A percentile compares a stretch with the other conserved stretches of the same genome.
Conservation (phyloP, 2,797 vertebrate genomes). For the Polyboroides typus region DNA sequence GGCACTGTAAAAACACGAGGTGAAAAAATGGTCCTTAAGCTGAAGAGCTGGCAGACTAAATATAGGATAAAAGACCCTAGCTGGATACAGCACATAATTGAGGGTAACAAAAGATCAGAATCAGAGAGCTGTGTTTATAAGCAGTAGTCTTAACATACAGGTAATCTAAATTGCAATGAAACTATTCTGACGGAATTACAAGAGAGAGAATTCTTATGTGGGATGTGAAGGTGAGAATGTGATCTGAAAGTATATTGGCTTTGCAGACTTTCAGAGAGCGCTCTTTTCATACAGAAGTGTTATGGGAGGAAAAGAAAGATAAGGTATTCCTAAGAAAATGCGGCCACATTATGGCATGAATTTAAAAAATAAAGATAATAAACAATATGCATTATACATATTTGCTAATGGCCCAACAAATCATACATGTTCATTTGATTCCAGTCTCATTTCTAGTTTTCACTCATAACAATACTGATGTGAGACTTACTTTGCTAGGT, state of each 20-base stretch:
- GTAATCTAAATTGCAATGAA: not conserved
- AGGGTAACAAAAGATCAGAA: not conserved
- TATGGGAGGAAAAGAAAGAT: not conserved
- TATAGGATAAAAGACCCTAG: not conserved
- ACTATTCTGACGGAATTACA: not conserved
- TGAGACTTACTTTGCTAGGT: not conserved
- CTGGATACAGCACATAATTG: not conserved
- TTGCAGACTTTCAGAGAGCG: not conserved
- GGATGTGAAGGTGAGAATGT: not conserved
- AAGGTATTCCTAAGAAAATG: not conserved
- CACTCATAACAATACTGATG: not conserved
- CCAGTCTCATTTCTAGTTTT: not conserved
- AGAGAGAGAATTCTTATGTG: not conserved
- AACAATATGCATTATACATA: rapidly evolving
- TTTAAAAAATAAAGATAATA: not conserved
- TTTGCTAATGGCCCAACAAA: no score
- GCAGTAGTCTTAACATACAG: not conserved
- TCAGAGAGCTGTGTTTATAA: not conserved
- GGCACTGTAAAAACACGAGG: not conserved
- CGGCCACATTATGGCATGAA: not conserved
- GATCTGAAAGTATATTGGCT: not conserved
- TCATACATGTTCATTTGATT: not conserved
- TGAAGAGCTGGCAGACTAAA: not conserved
- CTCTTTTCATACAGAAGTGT: not conserved
- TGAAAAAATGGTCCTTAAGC: not conserved